Conservation (phyloP, 2,888 invertebrate genomes). For the Scotopteryx bipunctaria region DNA sequence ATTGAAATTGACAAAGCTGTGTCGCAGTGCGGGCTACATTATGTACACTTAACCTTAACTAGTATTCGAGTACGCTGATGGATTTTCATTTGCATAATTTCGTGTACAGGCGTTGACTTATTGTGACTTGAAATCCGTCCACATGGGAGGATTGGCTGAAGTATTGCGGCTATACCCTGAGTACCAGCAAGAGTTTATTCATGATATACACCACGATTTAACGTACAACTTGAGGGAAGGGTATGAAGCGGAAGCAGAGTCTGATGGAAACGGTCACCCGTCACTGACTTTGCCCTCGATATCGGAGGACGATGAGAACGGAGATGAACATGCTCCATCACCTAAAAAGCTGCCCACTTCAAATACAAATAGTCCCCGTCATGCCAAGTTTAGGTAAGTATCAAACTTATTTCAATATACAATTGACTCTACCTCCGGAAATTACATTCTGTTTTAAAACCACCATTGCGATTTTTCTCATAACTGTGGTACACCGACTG, state of each 20-base stretch:
- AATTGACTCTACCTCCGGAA: too few relatives aligned
- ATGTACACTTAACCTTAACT: slow-evolving; percentile 14
- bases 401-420: background rate
- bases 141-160: slow-evolving; percentile 95
- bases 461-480: too few relatives aligned
- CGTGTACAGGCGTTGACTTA: slow-evolving; percentile 91
- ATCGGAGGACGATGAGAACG: slow-evolving; percentile 97
- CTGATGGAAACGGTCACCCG: slow-evolving; percentile 90
- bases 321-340: slow-evolving; percentile 87
- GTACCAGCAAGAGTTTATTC: slow-evolving; percentile 96
- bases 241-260: slow-evolving; percentile 93
- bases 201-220: slow-evolving; percentile 97
- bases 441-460: too few relatives aligned
- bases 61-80: slow-evolving; percentile 14
- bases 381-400: slow-evolving; percentile 83
- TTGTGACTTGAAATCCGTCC: slow-evolving; percentile 97
- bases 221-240: slow-evolving; percentile 97
- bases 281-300: slow-evolving; percentile 95
- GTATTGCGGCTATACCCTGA: slow-evolving; percentile 96
- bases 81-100: slow-evolving; percentile 31
- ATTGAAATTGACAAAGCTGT: background rate
- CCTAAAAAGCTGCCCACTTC: slow-evolving; percentile 85
- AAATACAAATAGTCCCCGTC: slow-evolving; percentile 85
- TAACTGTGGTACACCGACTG: too few relatives aligned
- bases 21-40: slow-evolving; percentile 9